phyloP scores from a whole-genome alignment of 2,888 invertebrate species.

The Mesorhabditis belari region DNA sequence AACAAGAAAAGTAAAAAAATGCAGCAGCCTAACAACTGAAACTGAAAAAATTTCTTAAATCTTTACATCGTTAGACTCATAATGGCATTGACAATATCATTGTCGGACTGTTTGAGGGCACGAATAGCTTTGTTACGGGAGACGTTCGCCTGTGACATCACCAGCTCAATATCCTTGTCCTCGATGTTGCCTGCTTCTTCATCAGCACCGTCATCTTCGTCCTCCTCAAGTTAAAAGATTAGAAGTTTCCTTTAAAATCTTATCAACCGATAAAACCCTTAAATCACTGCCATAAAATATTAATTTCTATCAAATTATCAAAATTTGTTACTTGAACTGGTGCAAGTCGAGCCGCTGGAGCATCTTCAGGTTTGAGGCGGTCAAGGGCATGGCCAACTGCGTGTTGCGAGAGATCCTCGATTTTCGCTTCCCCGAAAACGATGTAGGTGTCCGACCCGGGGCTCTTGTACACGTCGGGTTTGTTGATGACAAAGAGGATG shows the following conservation, averaged over 20 bases:
- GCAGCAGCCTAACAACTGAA: too few relatives aligned
- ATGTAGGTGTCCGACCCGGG: constrained; percentile 99
- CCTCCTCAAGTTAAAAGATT: constrained; percentile 40
- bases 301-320: too few relatives aligned
- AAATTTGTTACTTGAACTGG: too few relatives aligned
- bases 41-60: too few relatives aligned
- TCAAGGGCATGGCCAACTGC: constrained; percentile 87
- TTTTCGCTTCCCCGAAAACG: constrained; percentile 98
- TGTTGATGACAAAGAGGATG: constrained; percentile 95
- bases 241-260: background rate
- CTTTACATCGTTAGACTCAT: constrained; percentile 66
- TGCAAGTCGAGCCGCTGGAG: constrained; percentile 50
- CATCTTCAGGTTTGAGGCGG: constrained; percentile 88
- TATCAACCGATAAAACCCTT: background rate
- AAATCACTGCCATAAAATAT: too few relatives aligned
- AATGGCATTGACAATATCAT: constrained; percentile 98
- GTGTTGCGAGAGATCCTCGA: constrained; percentile 96
- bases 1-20: too few relatives aligned
- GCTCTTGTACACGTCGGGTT: constrained; percentile 94
- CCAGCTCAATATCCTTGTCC: constrained; percentile 95
- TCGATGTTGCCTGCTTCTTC: constrained; percentile 88
- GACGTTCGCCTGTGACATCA: constrained; percentile 92
- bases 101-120: constrained; percentile 89
- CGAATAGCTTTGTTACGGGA: constrained; percentile 84
- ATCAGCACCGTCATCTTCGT: constrained; percentile 60